Evolutionary conservation across 2,888 invertebrate genomes (phyloP), one percentile per base, ranked within the genome.

Genomic region (Campaea margaritaria): DNA sequence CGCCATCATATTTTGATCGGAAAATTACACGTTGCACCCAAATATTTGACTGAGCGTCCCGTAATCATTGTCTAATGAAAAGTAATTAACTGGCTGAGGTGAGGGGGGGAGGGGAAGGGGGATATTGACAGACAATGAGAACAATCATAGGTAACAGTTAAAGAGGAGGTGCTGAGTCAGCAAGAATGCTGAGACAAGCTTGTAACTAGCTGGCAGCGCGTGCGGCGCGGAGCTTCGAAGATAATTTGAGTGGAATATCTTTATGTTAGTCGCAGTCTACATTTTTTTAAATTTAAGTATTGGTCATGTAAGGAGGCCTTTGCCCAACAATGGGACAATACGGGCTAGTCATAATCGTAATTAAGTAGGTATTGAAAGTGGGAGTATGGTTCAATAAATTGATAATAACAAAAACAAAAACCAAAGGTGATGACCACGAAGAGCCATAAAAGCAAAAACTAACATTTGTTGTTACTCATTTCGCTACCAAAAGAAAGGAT

Each of bases 121-220:
- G 49, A 52, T 83, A 84, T 86, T 87, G 89, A 87, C 89, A 86
- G 89, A 90, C 89, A 91, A 89, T 85, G 89, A 85, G 87, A 90
- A 91, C 90, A 91, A 91, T 90, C 89, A 87, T 76, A 85, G 82
- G 83, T 79, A 82, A 84, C 85, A 87, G 85, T 86, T 89, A 87
- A 87, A 88, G 83, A 87, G 86, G 76, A 82, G 85, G 83, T 81
- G 89, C 89, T 92, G 91, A 91, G 83, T 90, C 90, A 89, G 91
- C 91, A 82, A 76, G 72, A 80, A 82, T 81, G 75, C 79, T 75
- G 79, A 74, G 81, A 85, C 87, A 81, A 74, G 82, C 73, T 79
- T 81, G 86, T 83, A 84, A 82, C 86, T 81, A 85, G 86, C 77
- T 74, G 72, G 45, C 70, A 67, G 77, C 78, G 76, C 76, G 78